Base-by-base conservation (phyloP, 2,888 invertebrate genomes). In the Eudemis profundana region DNA sequence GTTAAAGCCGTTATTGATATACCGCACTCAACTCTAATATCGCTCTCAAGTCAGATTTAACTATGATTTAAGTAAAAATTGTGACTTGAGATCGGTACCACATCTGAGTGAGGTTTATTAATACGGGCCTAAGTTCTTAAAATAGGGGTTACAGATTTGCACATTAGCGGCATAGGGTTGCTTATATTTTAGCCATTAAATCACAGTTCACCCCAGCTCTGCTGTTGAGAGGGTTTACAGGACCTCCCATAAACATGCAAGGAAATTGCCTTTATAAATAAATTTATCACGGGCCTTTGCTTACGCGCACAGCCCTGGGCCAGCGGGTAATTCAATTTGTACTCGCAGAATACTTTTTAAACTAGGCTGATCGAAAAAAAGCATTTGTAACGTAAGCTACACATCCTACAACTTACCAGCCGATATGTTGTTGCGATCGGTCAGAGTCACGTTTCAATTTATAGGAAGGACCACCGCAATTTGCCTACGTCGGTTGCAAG, bases 201-300 rank as follows among this genome's bases (percentile, higher is more conserved):
- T 65, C 65, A 65, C 65, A 65, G 51, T 60, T 38, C 59, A 38
- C 60, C 61, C 51, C 27, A 61, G 53, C 19, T 50, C 50, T 64
- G 57, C 44, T 46, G 60, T 14, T 46, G 67, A 67, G 71, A 68
- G 63, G 47, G 68, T 65, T 61, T 47, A 61, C 68, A 67, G 72
- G 64, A 70, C 74, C 69, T 72, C 72, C 72, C 69, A 76, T 79
- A 78, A 82, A 83, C 80, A 80, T 77, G 74, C 72, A 72, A 69
- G 71, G 68, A 74, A 78, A 83, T 81, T 80, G 79, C 59, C 77
- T 75, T 76, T 72, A 73, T 76, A 77, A 78, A 73, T 76, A 79
- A 79, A 82, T 78, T 80, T 83, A 80, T 80, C 72, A 66, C 66
- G 69, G 69, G 62, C 50, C 68, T 64, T 66, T 33, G 54, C 67